Conservation (phyloP, 2,113 vertebrate genomes). For the Petaurus breviceps region DNA sequence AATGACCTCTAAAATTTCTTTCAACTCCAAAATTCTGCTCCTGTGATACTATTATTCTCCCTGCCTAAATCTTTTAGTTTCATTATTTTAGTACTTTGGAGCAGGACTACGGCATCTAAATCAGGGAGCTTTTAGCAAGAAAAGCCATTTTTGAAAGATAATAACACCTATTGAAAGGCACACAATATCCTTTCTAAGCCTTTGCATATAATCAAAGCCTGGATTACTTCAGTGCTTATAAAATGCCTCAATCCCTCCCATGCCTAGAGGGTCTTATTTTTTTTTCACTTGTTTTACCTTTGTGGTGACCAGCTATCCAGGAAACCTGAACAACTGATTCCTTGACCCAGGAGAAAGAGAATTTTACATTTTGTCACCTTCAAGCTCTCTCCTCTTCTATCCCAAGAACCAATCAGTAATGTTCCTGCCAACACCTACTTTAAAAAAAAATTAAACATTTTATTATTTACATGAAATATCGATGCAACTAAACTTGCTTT, state of each 20-base stretch:
- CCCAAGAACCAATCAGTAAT: neutral
- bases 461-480: neutral
- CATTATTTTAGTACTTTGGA: neutral
- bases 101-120: neutral
- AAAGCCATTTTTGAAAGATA: neutral
- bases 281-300: neutral
- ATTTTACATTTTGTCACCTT: neutral
- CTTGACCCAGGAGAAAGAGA: neutral
- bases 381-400: neutral
- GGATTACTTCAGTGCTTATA: neutral
- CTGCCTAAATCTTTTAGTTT: neutral
- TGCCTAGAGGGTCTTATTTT: neutral
- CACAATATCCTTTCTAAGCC: neutral
- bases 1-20: neutral
- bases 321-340: neutral
- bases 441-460: neutral
- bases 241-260: neutral
- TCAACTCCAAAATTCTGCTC: neutral
- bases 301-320: neutral
- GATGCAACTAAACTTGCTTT: neutral
- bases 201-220: neutral
- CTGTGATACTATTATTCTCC: neutral
- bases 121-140: neutral
- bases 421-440: neutral
- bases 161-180: neutral